Percentiles rank a stretch among this genome's conserved stretches.
Conservation (phyloP, 2,113 vertebrate genomes). For the Probosciger aterrimus region DNA sequence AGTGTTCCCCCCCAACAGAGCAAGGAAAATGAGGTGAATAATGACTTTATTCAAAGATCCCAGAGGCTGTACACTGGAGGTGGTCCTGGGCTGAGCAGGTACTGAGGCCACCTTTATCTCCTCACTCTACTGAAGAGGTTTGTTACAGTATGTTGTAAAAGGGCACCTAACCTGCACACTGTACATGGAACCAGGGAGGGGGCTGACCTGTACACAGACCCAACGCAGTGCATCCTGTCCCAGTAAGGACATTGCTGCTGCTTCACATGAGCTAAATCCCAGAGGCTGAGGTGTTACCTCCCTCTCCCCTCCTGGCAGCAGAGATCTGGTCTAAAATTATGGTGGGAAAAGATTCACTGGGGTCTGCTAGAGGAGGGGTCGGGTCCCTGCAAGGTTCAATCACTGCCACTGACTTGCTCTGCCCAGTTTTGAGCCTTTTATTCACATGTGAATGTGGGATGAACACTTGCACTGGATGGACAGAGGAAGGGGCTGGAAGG, state of each 20-base stretch:
- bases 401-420: not conserved
- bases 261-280: too few species aligned
- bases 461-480: fast-evolving
- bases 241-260: fast-evolving
- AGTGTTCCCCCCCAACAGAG: not conserved
- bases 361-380: not conserved
- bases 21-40: not conserved
- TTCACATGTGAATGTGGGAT: not conserved
- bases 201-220: not conserved
- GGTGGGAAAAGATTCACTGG: not conserved
- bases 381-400: too few species aligned
- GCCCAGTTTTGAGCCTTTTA: not conserved
- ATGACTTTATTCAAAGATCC: not conserved
- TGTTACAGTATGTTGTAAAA: not conserved
- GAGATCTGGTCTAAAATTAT: not conserved
- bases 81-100: not conserved
- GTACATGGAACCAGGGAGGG: fast-evolving
- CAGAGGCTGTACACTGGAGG: not conserved
- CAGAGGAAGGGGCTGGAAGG: not conserved
- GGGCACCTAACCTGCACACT: too few species aligned
- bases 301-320: not conserved
- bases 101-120: not conserved
- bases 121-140: not conserved
- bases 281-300: not conserved
- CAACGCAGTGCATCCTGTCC: fast-evolving